Evolutionary conservation across 2,113 vertebrate genomes (phyloP).

Genomic region (Lates calcarifer): DNA sequence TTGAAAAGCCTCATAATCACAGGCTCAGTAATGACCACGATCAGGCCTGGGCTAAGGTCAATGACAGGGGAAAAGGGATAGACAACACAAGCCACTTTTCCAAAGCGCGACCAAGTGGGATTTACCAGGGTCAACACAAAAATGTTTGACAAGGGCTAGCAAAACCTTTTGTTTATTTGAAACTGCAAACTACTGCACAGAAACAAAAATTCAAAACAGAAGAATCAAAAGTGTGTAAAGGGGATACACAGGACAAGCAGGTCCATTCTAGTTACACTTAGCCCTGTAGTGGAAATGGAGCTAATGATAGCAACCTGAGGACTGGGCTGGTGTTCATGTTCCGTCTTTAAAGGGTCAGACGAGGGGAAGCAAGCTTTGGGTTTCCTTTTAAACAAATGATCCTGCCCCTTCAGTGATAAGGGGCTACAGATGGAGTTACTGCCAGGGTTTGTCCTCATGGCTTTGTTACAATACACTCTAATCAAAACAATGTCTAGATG

Average conservation of each 20-base stretch:
- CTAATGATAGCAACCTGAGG: slow-evolving; percentile 31
- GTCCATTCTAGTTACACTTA: slow-evolving; percentile 4
- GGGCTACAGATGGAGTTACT: slow-evolving; percentile 49
- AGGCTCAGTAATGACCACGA: slow-evolving; percentile 57
- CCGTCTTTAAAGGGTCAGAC: slow-evolving; percentile 52
- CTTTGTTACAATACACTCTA: slow-evolving; percentile 62
- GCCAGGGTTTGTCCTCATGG: slow-evolving; percentile 55
- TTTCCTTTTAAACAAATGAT: slow-evolving; percentile 64
- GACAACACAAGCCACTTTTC: slow-evolving; percentile 46
- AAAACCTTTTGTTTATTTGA: slow-evolving; percentile 17
- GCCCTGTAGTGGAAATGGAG: slow-evolving; percentile 6
- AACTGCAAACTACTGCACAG: not conserved
- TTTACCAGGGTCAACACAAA: slow-evolving; percentile 21
- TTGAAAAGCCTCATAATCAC: slow-evolving; percentile 73
- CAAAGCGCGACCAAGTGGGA: slow-evolving; percentile 35
- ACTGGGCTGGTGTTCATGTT: slow-evolving; percentile 23
- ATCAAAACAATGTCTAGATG: slow-evolving; percentile 68
- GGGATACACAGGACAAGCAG: not conserved
- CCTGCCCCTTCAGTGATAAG: slow-evolving; percentile 47
- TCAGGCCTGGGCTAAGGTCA: slow-evolving; percentile 61
- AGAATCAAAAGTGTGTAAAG: not conserved
- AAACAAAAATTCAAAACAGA: not conserved
- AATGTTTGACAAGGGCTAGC: slow-evolving; percentile 10
- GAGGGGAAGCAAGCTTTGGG: slow-evolving; percentile 47
- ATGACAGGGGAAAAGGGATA: slow-evolving; percentile 23